These are phyloP conservation scores for Camponotus floridanus DNA, from an alignment of 1,140 invertebrate genomes.

Conservation along the genomic window DNA sequence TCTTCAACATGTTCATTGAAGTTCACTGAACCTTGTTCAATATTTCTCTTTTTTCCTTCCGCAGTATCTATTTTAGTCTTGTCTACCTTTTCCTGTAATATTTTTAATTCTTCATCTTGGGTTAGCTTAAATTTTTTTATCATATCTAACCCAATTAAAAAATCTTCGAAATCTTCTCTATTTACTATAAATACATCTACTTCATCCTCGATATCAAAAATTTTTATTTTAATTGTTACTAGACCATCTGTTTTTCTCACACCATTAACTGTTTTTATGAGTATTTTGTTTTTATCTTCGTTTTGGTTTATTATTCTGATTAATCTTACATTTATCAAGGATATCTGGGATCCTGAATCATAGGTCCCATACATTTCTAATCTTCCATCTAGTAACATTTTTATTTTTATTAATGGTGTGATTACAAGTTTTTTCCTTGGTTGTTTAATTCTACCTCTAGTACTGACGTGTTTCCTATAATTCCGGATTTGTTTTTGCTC, in stretches of 20 bases:
- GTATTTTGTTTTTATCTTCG: slow-evolving; percentile 49
- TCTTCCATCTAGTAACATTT: not conserved
- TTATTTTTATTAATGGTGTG: slow-evolving; percentile 54
- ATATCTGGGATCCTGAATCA: slow-evolving; percentile 48
- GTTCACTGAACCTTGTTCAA: slow-evolving; percentile 19
- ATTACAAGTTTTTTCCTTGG: slow-evolving; percentile 53
- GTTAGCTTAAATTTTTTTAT: slow-evolving; percentile 56
- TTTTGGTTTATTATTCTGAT: slow-evolving; percentile 31
- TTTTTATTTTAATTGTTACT: slow-evolving; percentile 63
- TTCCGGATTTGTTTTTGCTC: too few species aligned
- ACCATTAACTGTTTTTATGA: slow-evolving; percentile 62
- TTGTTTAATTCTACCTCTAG: slow-evolving; percentile 38
- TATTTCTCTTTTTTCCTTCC: not conserved
- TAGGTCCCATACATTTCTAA: slow-evolving; percentile 28
- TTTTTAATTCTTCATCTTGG: slow-evolving; percentile 17
- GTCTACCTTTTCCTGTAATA: slow-evolving; percentile 6
- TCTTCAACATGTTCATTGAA: slow-evolving; percentile 53
- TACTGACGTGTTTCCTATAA: too few species aligned
- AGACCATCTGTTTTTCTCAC: slow-evolving; percentile 50
- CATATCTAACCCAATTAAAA: slow-evolving; percentile 56
- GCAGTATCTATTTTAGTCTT: not conserved
- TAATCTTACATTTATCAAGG: slow-evolving; percentile 44
- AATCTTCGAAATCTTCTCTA: slow-evolving; percentile 51
- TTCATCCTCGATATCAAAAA: slow-evolving; percentile 48
- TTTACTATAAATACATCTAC: slow-evolving; percentile 44